These are phyloP conservation scores for Galeopterus variegatus DNA, from an alignment of 2,113 vertebrate genomes.

Conservation along the genomic window DNA sequence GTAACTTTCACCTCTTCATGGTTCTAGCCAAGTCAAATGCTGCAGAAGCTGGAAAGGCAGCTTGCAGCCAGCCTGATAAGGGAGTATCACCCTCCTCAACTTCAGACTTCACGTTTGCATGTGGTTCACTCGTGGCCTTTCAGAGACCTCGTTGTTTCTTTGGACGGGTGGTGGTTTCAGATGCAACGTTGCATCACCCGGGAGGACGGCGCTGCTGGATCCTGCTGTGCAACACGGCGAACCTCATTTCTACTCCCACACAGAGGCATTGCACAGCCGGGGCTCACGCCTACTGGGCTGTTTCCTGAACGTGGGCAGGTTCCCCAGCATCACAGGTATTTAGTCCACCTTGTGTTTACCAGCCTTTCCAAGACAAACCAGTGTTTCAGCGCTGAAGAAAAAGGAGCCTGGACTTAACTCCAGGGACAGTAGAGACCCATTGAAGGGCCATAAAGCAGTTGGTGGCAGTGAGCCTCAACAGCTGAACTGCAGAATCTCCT, in stretches of 20 bases:
- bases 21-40: neutral
- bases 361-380: neutral
- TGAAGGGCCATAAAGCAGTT: rapidly evolving
- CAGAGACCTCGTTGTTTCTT: neutral
- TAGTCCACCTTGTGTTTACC: neutral
- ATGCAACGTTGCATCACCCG: neutral
- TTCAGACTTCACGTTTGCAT: no score
- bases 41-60: neutral
- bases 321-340: neutral
- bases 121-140: neutral
- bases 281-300: neutral
- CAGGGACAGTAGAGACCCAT: neutral
- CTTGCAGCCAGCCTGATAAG: neutral
- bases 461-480: neutral
- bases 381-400: neutral
- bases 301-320: neutral
- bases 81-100: neutral
- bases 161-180: neutral
- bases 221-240: neutral
- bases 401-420: neutral
- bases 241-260: conserved; percentile 28
- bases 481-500: neutral
- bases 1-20: neutral
- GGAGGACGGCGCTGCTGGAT: neutral
- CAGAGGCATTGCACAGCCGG: neutral